Conservation (phyloP, 2,113 vertebrate species). For the Corythaeola cristata region DNA sequence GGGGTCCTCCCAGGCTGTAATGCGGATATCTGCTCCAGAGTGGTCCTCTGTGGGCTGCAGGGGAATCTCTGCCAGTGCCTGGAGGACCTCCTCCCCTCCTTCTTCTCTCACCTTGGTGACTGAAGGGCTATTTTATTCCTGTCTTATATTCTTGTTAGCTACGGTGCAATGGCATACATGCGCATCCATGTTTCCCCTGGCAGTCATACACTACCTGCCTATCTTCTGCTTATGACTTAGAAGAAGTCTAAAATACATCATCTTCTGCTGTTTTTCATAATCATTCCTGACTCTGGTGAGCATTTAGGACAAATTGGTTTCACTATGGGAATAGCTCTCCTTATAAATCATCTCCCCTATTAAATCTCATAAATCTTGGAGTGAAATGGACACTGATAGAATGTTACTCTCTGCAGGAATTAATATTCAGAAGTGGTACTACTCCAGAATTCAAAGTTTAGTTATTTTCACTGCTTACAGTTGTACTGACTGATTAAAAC, state of each 20-base stretch:
- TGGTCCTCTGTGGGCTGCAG: neutral
- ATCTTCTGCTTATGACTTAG: neutral
- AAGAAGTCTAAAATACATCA: neutral
- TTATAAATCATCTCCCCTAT: neutral
- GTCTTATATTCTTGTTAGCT: neutral
- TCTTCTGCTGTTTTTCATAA: neutral
- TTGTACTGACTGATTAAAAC: neutral
- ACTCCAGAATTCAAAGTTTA: neutral
- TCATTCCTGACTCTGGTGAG: neutral
- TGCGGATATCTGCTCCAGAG: neutral
- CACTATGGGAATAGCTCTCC: neutral
- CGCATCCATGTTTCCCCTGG: neutral
- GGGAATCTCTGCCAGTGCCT: neutral
- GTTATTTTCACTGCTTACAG: neutral
- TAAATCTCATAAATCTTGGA: neutral
- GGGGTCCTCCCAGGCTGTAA: neutral
- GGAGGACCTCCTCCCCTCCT: neutral
- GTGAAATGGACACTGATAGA: neutral
- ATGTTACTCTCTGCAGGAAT: neutral
- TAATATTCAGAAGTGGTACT: neutral
- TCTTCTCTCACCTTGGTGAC: neutral
- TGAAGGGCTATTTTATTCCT: neutral
- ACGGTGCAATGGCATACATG: neutral
- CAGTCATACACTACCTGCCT: neutral
- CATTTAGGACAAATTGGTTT: neutral